These are phyloP conservation scores for Diacarnus erythraeanus DNA, from an alignment of 37 sponge, comb jelly and placozoan genomes.

Conservation along the genomic window DNA sequence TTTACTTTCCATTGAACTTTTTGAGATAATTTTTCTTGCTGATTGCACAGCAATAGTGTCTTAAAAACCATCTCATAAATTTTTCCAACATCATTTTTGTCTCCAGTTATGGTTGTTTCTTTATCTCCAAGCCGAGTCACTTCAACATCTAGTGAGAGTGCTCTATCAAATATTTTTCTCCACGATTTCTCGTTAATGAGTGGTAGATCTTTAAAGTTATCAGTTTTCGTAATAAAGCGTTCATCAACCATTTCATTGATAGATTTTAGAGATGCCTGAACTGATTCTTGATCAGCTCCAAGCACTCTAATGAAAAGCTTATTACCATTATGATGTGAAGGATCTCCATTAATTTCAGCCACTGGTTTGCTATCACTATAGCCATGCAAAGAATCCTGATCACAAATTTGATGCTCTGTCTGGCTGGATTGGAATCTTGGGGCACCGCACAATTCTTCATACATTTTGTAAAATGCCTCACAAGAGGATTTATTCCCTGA, in stretches of 20 bases:
- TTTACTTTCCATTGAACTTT: not conserved
- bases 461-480: not conserved
- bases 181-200: not conserved
- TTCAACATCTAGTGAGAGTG: not conserved
- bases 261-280: not conserved
- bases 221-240: not conserved
- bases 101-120: too few species aligned
- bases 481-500: too few species aligned
- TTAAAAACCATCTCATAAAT: too few species aligned
- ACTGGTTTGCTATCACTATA: too few species aligned
- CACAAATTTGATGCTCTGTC: too few species aligned
- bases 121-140: not conserved
- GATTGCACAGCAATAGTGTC: too few species aligned
- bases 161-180: not conserved
- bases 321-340: not conserved
- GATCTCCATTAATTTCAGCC: conserved; percentile 12
- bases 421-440: not conserved
- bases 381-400: too few species aligned
- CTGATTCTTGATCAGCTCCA: not conserved
- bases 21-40: too few species aligned
- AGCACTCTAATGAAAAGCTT: not conserved
- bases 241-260: not conserved
- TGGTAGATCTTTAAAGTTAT: not conserved
- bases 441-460: not conserved
- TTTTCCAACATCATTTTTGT: too few species aligned